Conservation (phyloP, 2,888 invertebrate genomes). For the Drosophila acutilabella region DNA sequence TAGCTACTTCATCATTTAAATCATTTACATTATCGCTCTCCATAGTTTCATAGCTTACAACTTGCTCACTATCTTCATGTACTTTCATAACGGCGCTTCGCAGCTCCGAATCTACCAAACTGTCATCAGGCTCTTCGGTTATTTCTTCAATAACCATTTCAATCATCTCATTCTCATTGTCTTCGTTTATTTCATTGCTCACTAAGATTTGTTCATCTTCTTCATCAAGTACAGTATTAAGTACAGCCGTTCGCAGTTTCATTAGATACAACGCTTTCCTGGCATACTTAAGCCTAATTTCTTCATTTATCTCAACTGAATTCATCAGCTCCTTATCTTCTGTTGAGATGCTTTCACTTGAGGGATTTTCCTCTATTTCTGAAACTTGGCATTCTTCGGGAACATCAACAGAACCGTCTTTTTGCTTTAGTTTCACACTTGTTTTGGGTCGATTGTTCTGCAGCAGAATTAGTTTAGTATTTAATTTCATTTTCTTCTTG, state of each 20-base stretch:
- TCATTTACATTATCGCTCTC: too few relatives aligned
- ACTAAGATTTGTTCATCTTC: neutral
- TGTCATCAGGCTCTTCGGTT: neutral
- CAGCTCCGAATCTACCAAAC: neutral
- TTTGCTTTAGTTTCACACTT: neutral
- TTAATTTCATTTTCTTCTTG: neutral
- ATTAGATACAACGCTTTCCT: neutral
- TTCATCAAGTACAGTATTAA: neutral
- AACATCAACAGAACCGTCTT: too few relatives aligned
- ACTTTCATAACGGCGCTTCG: neutral
- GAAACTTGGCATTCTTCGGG: too few relatives aligned
- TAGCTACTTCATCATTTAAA: too few relatives aligned
- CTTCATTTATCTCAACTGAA: too few relatives aligned
- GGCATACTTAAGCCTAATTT: too few relatives aligned
- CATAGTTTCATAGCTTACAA: neutral
- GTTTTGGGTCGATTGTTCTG: slow-evolving; percentile 18
- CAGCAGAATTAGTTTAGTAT: neutral
- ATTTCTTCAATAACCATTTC: neutral
- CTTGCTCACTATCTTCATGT: neutral
- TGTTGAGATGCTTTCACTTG: too few relatives aligned
- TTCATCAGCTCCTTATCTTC: neutral
- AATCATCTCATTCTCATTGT: neutral
- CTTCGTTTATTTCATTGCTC: neutral
- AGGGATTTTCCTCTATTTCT: too few relatives aligned
- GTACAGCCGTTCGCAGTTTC: neutral